Evolutionary conservation across 2,113 vertebrate species (phyloP).

Genomic region (Prionailurus bengalensis): DNA sequence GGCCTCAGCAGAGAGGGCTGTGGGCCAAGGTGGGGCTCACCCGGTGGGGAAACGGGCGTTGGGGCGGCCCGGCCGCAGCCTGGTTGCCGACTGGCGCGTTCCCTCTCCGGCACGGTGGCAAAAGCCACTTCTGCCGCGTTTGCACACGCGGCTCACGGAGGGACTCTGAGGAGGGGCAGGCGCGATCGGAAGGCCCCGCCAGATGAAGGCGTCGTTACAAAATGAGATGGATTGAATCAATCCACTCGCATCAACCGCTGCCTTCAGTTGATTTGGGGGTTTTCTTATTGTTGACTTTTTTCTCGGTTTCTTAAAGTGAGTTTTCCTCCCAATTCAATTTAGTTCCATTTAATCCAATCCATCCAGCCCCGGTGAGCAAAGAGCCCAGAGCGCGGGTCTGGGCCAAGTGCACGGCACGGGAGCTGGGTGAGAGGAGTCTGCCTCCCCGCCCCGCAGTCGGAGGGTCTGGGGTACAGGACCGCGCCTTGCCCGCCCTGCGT

Average conservation of each 20-base stretch:
- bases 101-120: neutral
- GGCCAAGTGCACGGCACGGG: accelerated
- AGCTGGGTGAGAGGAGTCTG: neutral
- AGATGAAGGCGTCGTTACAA: accelerated
- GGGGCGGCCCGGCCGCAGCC: neutral
- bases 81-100: neutral
- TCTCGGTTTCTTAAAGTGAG: neutral
- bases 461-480: neutral
- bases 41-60: accelerated
- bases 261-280: neutral
- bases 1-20: neutral
- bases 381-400: neutral
- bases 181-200: neutral
- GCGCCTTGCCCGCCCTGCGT: accelerated
- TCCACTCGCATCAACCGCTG: accelerated
- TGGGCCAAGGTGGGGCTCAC: neutral
- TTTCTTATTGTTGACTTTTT: neutral
- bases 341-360: neutral
- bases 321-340: neutral
- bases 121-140: neutral
- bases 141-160: accelerated
- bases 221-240: neutral
- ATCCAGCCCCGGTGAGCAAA: neutral
- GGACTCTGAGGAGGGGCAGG: neutral
- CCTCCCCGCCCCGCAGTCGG: accelerated